These are phyloP conservation scores for Gymnobelideus leadbeateri DNA, from an alignment of 2,113 vertebrate genomes.

Conservation along the genomic window DNA sequence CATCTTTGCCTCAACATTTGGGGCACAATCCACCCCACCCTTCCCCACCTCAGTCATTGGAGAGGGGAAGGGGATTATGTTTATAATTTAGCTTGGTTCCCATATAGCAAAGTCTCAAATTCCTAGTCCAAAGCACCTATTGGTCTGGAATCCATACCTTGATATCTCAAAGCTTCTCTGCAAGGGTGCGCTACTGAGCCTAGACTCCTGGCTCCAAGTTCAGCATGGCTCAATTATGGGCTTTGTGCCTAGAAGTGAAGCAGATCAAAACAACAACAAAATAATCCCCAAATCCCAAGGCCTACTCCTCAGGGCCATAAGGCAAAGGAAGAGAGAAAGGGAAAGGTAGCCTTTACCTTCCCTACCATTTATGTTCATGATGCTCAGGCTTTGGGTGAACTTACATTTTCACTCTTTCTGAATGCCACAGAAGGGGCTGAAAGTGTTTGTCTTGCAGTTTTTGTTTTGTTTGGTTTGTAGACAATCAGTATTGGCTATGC, in stretches of 20 bases:
- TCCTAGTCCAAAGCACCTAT: not conserved
- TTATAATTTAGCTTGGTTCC: not conserved
- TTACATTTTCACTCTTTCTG: too few species aligned
- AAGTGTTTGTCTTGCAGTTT: not conserved
- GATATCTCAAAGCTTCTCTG: not conserved
- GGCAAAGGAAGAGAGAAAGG: not conserved
- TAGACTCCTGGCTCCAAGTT: not conserved
- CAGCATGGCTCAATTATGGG: not conserved
- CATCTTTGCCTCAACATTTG: not conserved
- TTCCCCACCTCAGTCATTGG: not conserved
- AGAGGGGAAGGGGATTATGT: not conserved
- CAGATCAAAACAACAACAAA: not conserved
- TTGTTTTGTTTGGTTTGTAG: not conserved
- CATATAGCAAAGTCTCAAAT: too few species aligned
- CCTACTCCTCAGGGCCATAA: not conserved
- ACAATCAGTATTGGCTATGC: not conserved
- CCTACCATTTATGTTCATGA: not conserved
- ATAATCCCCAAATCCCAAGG: not conserved
- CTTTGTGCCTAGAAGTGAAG: not conserved
- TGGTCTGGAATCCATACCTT: not conserved
- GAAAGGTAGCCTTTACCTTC: not conserved
- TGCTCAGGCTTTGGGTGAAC: too few species aligned
- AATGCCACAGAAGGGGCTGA: not conserved
- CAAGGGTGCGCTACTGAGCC: not conserved
- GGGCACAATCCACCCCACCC: too few species aligned